These are phyloP conservation scores for Anneissia japonica DNA, from an alignment of 35 echinoderm and acorn worm species.

Conservation along the genomic window DNA sequence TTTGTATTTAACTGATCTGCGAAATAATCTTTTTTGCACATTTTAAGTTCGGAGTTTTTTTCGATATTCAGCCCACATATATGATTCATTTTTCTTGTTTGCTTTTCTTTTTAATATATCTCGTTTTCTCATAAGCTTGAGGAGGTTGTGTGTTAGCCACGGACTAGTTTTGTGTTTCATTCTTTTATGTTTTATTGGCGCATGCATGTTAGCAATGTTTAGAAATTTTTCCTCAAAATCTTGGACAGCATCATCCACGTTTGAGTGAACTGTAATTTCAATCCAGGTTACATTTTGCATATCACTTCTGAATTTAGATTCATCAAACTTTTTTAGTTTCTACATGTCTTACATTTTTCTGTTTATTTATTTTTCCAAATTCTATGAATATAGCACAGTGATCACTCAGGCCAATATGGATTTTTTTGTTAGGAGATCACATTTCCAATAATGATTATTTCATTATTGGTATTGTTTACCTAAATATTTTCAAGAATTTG, in stretches of 20 bases:
- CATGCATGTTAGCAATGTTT: not conserved
- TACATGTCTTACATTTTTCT: not conserved
- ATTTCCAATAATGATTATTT: not conserved
- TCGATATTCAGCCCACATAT: too few species aligned
- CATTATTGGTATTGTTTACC: too few species aligned
- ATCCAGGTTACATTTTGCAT: not conserved
- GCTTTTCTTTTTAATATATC: too few species aligned
- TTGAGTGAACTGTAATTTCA: not conserved
- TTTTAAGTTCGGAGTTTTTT: too few species aligned
- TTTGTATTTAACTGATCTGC: too few species aligned
- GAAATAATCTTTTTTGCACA: too few species aligned
- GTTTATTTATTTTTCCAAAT: not conserved
- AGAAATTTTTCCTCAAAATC: not conserved
- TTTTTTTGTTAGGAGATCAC: not conserved
- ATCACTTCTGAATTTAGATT: not conserved
- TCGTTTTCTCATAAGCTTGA: too few species aligned
- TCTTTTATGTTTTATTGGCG: too few species aligned
- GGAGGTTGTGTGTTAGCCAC: too few species aligned
- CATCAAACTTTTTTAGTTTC: not conserved
- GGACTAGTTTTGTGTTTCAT: too few species aligned
- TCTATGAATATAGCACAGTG: not conserved
- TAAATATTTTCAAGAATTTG: too few species aligned
- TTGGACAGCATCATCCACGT: not conserved
- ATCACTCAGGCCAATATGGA: not conserved
- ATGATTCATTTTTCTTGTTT: too few species aligned